Percentiles rank a stretch among this genome's conserved stretches.
phyloP scores from a whole-genome alignment of 1,140 invertebrate genomes.

The Habropoda laboriosa region DNA sequence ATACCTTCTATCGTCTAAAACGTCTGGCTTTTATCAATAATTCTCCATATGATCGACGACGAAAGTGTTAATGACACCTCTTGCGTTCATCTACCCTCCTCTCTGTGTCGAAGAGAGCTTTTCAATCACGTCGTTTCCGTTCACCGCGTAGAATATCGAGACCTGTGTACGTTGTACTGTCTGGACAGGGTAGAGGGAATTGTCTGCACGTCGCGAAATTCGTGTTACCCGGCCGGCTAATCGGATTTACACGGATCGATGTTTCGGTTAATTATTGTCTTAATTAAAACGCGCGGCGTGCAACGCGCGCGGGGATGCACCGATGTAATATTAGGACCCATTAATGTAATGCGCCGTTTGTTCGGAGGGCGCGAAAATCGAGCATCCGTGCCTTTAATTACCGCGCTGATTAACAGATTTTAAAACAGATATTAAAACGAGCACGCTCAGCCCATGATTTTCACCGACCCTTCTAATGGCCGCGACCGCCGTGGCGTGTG shows the following conservation, averaged over 20 bases:
- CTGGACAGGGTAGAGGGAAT: neutral
- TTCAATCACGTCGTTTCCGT: slow-evolving; percentile 22
- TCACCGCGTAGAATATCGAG: slow-evolving; percentile 1
- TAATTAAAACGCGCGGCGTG: slow-evolving; percentile 61
- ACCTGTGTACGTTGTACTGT: too few species aligned
- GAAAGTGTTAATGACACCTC: neutral
- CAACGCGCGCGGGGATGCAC: neutral
- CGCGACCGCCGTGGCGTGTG: neutral
- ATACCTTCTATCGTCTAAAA: too few species aligned
- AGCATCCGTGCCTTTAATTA: slow-evolving; percentile 54
- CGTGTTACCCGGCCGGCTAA: slow-evolving; percentile 47
- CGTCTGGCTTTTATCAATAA: too few species aligned
- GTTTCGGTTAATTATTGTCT: slow-evolving; percentile 66
- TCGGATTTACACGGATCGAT: slow-evolving; percentile 58
- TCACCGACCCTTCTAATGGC: neutral
- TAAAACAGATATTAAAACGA: slow-evolving; percentile 46
- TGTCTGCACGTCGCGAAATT: slow-evolving; percentile 46
- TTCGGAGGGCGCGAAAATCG: slow-evolving; percentile 35
- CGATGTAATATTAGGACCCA: slow-evolving; percentile 57
- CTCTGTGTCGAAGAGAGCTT: neutral
- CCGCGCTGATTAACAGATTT: slow-evolving; percentile 53
- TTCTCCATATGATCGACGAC: too few species aligned
- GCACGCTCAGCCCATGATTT: neutral
- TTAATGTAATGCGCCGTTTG: slow-evolving; percentile 58
- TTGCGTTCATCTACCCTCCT: too few species aligned